These are phyloP conservation scores for Melanotaenia pygmaea DNA, from an alignment of 2,797 vertebrate genomes.

Conservation along the genomic window DNA sequence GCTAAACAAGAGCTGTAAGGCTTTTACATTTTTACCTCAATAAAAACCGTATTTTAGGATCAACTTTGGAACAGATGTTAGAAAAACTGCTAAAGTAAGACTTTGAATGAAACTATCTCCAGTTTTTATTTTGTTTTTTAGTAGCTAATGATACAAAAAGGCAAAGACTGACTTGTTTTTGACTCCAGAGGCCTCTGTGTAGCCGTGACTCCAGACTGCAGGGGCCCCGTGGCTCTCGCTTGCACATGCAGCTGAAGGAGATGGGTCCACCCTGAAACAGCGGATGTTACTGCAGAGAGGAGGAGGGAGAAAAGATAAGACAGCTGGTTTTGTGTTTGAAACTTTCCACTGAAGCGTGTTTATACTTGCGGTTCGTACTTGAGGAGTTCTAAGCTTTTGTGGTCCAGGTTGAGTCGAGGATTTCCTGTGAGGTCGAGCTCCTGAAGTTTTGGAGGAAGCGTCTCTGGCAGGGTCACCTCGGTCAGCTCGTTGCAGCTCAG, in stretches of 20 bases:
- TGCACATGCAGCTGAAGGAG: constrained; percentile 80
- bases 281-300: constrained; percentile 89
- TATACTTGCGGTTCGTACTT: constrained; percentile 83
- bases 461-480: constrained; percentile 91
- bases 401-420: constrained; percentile 91
- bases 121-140: background rate
- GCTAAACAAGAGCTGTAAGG: background rate
- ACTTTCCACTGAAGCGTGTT: background rate
- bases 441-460: constrained; percentile 91
- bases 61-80: no score
- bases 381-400: constrained; percentile 94
- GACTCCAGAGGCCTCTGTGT: constrained; percentile 93
- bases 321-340: background rate
- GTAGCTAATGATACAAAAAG: background rate
- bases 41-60: background rate
- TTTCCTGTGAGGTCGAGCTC: constrained; percentile 97
- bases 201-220: constrained; percentile 96
- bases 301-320: background rate
- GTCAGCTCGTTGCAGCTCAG: constrained; percentile 96
- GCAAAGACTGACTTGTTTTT: constrained; percentile 92
- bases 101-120: background rate
- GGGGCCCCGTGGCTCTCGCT: constrained; percentile 90
- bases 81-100: background rate
- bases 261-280: constrained; percentile 94
- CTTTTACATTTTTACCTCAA: background rate